Conservation (phyloP, 2,888 invertebrate genomes). For the Trissolcus brochymenae region DNA sequence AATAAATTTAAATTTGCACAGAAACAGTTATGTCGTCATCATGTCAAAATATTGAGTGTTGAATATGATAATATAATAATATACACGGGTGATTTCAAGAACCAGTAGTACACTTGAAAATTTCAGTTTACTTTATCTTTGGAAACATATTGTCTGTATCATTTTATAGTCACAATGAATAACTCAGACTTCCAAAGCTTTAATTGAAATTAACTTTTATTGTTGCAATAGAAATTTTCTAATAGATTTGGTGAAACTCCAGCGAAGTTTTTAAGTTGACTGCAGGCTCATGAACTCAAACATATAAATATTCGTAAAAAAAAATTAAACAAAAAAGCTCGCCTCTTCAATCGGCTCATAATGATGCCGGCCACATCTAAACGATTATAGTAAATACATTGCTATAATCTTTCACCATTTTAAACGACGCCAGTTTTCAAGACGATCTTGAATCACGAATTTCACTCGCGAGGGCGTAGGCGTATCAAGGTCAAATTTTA, state of each 20-base stretch:
- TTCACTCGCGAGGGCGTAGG: slow-evolving; percentile 66
- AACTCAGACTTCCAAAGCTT: not conserved
- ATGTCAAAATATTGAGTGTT: slow-evolving; percentile 70
- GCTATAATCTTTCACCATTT: slow-evolving; percentile 13
- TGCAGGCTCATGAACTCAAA: not conserved
- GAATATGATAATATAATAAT: slow-evolving; percentile 63
- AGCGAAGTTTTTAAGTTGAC: not conserved
- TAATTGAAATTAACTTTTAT: not conserved
- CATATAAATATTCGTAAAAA: slow-evolving; percentile 24
- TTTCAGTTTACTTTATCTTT: not conserved
- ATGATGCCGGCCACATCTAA: slow-evolving; percentile 1
- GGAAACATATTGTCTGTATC: not conserved
- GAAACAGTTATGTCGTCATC: slow-evolving; percentile 62
- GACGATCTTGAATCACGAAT: slow-evolving; percentile 61
- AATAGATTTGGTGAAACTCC: not conserved
- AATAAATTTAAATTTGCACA: slow-evolving; percentile 64
- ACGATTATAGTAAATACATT: slow-evolving; percentile 8
- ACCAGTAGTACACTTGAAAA: not conserved
- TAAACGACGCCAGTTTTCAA: slow-evolving; percentile 42
- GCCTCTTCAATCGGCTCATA: slow-evolving; percentile 43
- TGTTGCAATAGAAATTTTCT: not conserved
- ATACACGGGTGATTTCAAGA: slow-evolving; percentile 33
- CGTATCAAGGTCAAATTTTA: slow-evolving; percentile 64
- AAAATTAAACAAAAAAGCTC: slow-evolving; percentile 16
- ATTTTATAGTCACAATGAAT: not conserved